Evolutionary conservation across 2,113 vertebrate species (phyloP), one percentile per base, ranked within the genome.

Genomic region (Syngnathus scovelli): DNA sequence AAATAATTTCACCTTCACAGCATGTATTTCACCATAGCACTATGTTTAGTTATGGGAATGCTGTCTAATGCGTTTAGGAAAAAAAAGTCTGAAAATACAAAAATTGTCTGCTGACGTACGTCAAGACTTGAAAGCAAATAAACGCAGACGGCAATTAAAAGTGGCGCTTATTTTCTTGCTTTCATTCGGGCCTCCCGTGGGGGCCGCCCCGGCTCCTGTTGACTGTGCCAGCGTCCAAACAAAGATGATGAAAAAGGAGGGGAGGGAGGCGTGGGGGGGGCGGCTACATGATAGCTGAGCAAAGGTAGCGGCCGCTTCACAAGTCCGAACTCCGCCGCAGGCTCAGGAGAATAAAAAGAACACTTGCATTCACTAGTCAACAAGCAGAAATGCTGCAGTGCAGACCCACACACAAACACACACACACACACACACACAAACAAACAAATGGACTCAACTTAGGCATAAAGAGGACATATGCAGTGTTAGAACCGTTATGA

Each of bases 91-190:
- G 27, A 33, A 33, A 33, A 33, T 33, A 33, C 27, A 33, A 3
- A 33, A 33, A 33, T 33, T 33, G 27, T 33, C 27, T 33, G 27
- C 27, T 90, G 90, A 85, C 89, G 82, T 80, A 74, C 77, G 27
- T 90, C 89, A 91, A 91, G 89, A 90, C 80, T 89, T 88, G 86
- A 84, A 90, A 89, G 91, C 90, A 89, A 90, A 90, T 90, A 90
- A 91, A 87, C 76, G 78, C 83, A 86, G 89, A 86, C 89, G 81
- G 86, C 89, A 90, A 92, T 91, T 91, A 91, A 92, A 91, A 90
- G 88, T 86, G 78, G 62, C 80, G 85, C 83, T 83, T 33, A 33
- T 33, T 33, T 33, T 33, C 3, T 33, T 33, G 3, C 27, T 33
- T 33, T 33, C 27, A 33, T 33, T 33, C 64, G 7, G 3, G n/a